These are phyloP conservation scores for Aurelia sp. DNA, from an alignment of 30 jellyfish, hydroid and myxozoan genomes.

Conservation along the genomic window DNA sequence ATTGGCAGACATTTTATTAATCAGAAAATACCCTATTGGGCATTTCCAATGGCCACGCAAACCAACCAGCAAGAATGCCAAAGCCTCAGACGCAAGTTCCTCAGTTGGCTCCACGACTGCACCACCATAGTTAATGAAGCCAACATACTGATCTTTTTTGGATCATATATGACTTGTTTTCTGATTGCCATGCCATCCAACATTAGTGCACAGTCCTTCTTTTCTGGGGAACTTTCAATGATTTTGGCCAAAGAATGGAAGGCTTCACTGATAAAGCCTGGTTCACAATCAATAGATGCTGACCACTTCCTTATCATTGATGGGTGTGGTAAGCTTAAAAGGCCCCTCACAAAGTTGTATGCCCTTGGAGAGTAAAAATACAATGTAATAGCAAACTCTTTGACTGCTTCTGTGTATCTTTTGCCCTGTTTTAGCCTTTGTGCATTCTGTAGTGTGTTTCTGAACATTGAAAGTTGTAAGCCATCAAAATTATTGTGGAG, in stretches of 20 bases:
- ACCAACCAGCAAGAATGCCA: conserved; percentile 34
- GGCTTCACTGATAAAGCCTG: conserved; percentile 37
- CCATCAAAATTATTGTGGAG: conserved; percentile 30
- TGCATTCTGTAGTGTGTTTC: conserved; percentile 46
- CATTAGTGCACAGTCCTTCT: conserved; percentile 7
- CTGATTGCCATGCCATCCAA: conserved; percentile 35
- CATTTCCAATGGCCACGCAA: conserved; percentile 52
- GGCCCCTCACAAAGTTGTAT: conserved; percentile 33
- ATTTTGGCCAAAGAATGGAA: conserved; percentile 7
- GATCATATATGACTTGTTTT: not conserved
- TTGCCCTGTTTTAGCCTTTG: conserved; percentile 15
- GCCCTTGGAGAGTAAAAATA: conserved; percentile 50
- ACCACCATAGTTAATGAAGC: conserved; percentile 47
- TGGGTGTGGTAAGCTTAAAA: conserved; percentile 26
- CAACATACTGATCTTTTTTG: conserved; percentile 25
- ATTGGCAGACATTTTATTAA: not conserved
- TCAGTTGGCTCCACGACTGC: conserved; percentile 26
- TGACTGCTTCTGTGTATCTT: conserved; percentile 5
- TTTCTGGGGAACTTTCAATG: conserved; percentile 6
- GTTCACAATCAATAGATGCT: conserved; percentile 30
- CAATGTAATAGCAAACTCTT: conserved; percentile 32
- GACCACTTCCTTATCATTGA: conserved; percentile 39
- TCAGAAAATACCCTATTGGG: conserved; percentile 39
- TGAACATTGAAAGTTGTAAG: conserved; percentile 34
- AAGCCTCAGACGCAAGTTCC: conserved; percentile 39